A percentile compares a stretch with the other conserved stretches of the same genome.
These are phyloP conservation scores for Cartodere bifasciata DNA, from an alignment of 2,888 invertebrate genomes.

Conservation along the genomic window DNA sequence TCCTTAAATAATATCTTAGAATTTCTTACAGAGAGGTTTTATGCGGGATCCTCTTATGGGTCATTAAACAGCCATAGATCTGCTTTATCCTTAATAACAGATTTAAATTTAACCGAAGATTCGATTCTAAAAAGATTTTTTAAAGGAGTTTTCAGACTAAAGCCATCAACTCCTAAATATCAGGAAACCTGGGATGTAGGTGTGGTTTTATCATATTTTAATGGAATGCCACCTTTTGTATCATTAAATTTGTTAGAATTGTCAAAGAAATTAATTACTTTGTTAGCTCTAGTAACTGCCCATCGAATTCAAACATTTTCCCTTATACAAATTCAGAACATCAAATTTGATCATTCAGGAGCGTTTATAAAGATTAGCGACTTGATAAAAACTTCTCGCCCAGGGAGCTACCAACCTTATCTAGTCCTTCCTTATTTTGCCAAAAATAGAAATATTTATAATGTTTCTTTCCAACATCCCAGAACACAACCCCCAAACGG, in stretches of 20 bases:
- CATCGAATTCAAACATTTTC: conserved; percentile 8
- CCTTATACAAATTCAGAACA: no score
- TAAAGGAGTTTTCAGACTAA: conserved; percentile 10
- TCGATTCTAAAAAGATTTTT: conserved; percentile 11
- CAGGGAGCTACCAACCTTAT: no score
- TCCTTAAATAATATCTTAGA: conserved; percentile 2
- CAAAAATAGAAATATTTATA: no score
- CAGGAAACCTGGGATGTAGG: conserved; percentile 9
- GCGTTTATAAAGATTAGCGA: no score
- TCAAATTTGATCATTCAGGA: no score
- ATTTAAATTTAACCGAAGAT: conserved; percentile 1
- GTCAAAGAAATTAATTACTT: conserved; percentile 6
- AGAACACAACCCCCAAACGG: no score
- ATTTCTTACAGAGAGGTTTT: conserved; percentile 1
- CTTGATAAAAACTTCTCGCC: no score
- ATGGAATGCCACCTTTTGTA: no score
- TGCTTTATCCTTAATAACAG: conserved; percentile 7
- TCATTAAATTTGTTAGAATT: conserved; percentile 3
- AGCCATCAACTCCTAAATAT: conserved; percentile 8
- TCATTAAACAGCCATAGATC: conserved; percentile 7
- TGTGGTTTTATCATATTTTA: conserved; percentile 6
- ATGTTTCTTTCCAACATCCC: no score
- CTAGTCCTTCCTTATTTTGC: no score
- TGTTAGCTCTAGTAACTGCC: conserved; percentile 7
- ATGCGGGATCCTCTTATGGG: no score